A percentile compares a stretch with the other conserved stretches of the same genome.
These are phyloP conservation scores for Buathra laborator DNA, from an alignment of 2,888 invertebrate species.

Conservation along the genomic window DNA sequence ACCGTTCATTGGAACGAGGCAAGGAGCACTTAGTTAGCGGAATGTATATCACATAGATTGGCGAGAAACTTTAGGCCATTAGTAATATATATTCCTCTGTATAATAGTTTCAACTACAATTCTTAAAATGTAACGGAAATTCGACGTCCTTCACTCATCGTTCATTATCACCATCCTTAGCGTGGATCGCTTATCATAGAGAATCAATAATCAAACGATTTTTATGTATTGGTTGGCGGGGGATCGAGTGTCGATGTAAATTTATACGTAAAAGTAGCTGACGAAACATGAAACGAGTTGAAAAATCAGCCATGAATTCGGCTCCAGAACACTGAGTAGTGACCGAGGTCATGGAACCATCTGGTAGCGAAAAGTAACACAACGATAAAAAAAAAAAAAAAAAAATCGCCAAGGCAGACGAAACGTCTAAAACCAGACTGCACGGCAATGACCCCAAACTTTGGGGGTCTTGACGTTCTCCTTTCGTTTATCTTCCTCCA, in stretches of 20 bases:
- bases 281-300: slow-evolving; percentile 7
- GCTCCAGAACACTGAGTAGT: neutral
- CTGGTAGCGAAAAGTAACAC: slow-evolving; percentile 69
- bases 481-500: slow-evolving; percentile 59
- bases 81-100: neutral
- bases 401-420: slow-evolving; percentile 45
- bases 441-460: slow-evolving; percentile 82
- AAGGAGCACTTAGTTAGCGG: slow-evolving; percentile 1
- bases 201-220: slow-evolving; percentile 9
- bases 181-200: neutral
- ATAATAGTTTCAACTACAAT: slow-evolving; percentile 22
- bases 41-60: neutral
- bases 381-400: slow-evolving; percentile 70
- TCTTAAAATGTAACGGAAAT: slow-evolving; percentile 56
- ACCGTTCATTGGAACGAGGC: slow-evolving; percentile 25
- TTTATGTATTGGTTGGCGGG: neutral
- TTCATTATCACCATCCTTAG: slow-evolving; percentile 46
- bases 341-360: slow-evolving; percentile 71
- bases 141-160: slow-evolving; percentile 65
- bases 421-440: slow-evolving; percentile 74
- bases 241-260: slow-evolving; percentile 24
- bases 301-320: slow-evolving; percentile 19
- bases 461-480: slow-evolving; percentile 73
- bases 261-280: neutral
- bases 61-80: neutral